phyloP scores from a whole-genome alignment of 53 echinoderm and acorn worm genomes.

The Arbacia lixula region DNA sequence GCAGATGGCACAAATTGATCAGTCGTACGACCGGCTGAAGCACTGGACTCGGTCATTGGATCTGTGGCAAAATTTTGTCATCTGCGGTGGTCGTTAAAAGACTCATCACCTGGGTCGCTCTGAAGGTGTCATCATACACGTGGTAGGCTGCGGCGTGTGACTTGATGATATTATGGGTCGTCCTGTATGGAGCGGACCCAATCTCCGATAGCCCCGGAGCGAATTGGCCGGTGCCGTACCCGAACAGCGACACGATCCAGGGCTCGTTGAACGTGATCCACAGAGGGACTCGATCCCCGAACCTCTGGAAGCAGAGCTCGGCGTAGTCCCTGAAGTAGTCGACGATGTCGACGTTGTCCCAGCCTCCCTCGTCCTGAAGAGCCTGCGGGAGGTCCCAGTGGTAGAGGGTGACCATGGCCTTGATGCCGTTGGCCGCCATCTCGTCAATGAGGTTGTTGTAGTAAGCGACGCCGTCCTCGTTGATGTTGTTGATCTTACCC shows the following conservation, averaged over 20 bases:
- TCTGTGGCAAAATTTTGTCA: too few species aligned
- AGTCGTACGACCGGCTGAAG: too few species aligned
- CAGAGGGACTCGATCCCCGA: slow-evolving; percentile 78
- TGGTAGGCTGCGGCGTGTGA: slow-evolving; percentile 83
- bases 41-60: too few species aligned
- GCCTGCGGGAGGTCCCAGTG: slow-evolving; percentile 92
- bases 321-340: slow-evolving; percentile 76
- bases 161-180: slow-evolving; percentile 76
- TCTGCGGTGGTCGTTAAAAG: too few species aligned
- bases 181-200: slow-evolving; percentile 58
- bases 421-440: slow-evolving; percentile 67
- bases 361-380: slow-evolving; percentile 76
- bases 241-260: slow-evolving; percentile 77
- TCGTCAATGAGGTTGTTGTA: slow-evolving; percentile 75
- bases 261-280: slow-evolving; percentile 96
- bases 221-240: slow-evolving; percentile 71
- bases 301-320: slow-evolving; percentile 72
- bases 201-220: slow-evolving; percentile 74
- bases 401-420: slow-evolving; percentile 87
- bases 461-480: slow-evolving; percentile 69
- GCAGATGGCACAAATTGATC: too few species aligned
- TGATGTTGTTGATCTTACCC: slow-evolving; percentile 68
- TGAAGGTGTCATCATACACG: slow-evolving; percentile 66
- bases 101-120: too few species aligned
- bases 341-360: slow-evolving; percentile 67